Evolutionary conservation across 2,113 vertebrate species (phyloP).

Genomic region (Oncorhynchus kisutch): DNA sequence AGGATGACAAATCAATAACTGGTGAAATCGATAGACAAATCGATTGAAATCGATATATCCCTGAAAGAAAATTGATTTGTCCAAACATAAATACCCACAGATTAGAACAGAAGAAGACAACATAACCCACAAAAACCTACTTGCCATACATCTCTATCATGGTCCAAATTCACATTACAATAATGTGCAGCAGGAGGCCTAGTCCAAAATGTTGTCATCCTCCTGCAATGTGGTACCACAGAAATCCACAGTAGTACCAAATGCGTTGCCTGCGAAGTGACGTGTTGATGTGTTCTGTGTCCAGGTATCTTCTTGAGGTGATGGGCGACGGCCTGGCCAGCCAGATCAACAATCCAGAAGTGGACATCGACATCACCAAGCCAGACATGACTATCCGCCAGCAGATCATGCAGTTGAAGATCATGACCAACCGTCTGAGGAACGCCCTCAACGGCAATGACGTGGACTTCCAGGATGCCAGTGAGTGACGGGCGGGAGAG

Average conservation of each 20-base stretch:
- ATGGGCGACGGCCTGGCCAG: conserved; percentile 92
- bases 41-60: too few relatives aligned
- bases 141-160: too few relatives aligned
- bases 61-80: neutral
- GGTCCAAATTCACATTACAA: too few relatives aligned
- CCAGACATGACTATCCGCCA: conserved; percentile 94
- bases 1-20: neutral
- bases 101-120: too few relatives aligned
- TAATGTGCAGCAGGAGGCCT: too few relatives aligned
- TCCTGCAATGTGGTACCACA: too few relatives aligned
- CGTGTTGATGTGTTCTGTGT: too few relatives aligned
- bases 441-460: conserved; percentile 89
- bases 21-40: neutral
- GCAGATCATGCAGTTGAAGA: conserved; percentile 97
- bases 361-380: conserved; percentile 98
- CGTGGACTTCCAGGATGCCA: conserved; percentile 93
- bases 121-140: too few relatives aligned
- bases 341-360: conserved; percentile 97
- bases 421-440: conserved; percentile 91
- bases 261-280: too few relatives aligned
- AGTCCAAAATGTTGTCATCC: too few relatives aligned
- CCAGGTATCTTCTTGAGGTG: conserved; percentile 91
- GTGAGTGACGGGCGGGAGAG: conserved; percentile 72
- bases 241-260: too few relatives aligned
- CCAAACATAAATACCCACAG: too few relatives aligned